Conservation (phyloP, 2,797 vertebrate species). For the Borostomias antarcticus region DNA sequence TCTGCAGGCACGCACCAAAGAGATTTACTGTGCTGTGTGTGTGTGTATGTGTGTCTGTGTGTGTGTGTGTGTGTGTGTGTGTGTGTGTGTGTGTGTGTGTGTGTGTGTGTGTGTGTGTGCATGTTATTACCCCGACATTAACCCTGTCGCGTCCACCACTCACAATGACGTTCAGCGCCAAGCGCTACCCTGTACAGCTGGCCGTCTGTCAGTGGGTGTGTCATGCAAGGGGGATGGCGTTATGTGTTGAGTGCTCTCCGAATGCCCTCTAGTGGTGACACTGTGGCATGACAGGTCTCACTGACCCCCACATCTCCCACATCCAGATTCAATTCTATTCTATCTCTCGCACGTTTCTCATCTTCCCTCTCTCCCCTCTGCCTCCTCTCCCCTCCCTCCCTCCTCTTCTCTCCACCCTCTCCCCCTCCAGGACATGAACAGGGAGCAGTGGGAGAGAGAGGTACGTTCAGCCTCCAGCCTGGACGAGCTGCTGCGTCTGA, state of each 20-base stretch:
- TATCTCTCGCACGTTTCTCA: background rate
- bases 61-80: too few relatives aligned
- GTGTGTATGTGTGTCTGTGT: background rate
- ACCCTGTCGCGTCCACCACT: background rate
- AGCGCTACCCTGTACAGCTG: background rate
- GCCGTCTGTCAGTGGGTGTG: background rate
- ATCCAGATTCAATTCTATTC: slow-evolving; percentile 29
- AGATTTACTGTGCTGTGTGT: background rate
- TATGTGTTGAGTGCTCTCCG: background rate
- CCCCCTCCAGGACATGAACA: slow-evolving; percentile 53
- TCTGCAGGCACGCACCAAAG: background rate
- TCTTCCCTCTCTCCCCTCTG: background rate
- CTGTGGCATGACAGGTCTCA: background rate
- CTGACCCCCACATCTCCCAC: slow-evolving; percentile 43
- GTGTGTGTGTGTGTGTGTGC: too few relatives aligned
- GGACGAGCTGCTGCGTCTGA: slow-evolving; percentile 88
- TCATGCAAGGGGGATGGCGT: background rate
- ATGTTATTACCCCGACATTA: too few relatives aligned
- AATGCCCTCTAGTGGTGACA: background rate
- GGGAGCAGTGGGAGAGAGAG: slow-evolving; percentile 81
- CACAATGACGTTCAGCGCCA: too few relatives aligned
- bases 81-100: too few relatives aligned
- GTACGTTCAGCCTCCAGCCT: slow-evolving; percentile 89
- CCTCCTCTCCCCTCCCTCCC: background rate
- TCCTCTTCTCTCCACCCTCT: background rate